Conservation (phyloP, 1,140 invertebrate species). For the Mylabris phalerata region DNA sequence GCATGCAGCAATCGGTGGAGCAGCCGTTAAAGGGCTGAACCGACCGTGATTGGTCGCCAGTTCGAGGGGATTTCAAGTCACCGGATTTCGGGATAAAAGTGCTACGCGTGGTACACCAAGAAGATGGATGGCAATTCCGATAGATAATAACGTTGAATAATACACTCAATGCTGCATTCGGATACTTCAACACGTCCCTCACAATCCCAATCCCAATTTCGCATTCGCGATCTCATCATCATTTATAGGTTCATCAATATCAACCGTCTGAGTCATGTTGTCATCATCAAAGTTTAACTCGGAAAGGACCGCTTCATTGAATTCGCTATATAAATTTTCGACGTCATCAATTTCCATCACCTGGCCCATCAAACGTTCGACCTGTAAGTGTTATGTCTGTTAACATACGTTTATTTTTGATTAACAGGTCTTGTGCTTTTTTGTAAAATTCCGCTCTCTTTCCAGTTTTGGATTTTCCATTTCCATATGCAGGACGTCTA, state of each 20-base stretch:
- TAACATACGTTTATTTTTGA: neutral
- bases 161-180: neutral
- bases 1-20: conserved; percentile 37
- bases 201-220: neutral
- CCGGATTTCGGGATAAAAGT: conserved; percentile 19
- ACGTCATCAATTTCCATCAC: neutral
- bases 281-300: neutral
- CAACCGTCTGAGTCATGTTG: neutral
- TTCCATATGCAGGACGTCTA: neutral
- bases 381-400: neutral
- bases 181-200: neutral
- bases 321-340: neutral
- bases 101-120: conserved; percentile 6
- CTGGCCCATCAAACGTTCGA: neutral
- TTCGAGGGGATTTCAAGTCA: conserved; percentile 9
- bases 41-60: conserved; percentile 41
- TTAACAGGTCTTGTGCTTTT: conserved; percentile 7
- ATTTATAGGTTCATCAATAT: neutral
- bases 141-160: conserved; percentile 15
- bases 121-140: neutral
- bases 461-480: neutral
- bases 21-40: conserved; percentile 34
- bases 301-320: neutral
- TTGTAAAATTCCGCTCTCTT: neutral
- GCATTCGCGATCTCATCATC: conserved; percentile 5